These are phyloP conservation scores for Peromyscus attwateri DNA, from an alignment of 2,797 vertebrate species.

Conservation along the genomic window DNA sequence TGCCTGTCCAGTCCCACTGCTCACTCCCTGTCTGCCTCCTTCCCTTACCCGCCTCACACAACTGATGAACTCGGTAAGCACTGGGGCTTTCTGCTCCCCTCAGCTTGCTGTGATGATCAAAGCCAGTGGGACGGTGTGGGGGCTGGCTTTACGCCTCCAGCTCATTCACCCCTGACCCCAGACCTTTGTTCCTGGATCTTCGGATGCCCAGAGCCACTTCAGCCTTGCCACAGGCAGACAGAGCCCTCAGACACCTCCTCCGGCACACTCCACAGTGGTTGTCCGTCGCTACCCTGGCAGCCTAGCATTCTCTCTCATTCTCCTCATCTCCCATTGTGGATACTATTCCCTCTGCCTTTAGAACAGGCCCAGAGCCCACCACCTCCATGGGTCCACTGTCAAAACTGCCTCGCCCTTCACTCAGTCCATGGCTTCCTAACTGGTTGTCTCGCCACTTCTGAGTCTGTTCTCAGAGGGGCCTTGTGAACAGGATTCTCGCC, in stretches of 20 bases:
- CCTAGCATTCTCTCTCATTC: neutral
- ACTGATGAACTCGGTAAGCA: accelerated
- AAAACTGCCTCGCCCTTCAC: neutral
- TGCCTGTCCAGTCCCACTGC: neutral
- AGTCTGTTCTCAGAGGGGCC: neutral
- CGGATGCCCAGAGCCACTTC: neutral
- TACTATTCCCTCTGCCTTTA: neutral
- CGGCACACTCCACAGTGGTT: accelerated
- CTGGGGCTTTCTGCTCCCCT: neutral
- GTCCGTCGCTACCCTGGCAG: neutral
- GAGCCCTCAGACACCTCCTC: neutral
- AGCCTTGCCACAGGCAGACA: accelerated
- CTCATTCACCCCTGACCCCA: neutral
- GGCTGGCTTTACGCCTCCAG: neutral
- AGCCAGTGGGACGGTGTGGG: accelerated
- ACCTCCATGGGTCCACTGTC: neutral
- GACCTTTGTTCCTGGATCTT: neutral
- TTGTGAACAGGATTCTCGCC: neutral
- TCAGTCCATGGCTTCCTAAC: neutral
- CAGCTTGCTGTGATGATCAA: neutral
- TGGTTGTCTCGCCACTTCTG: too few relatives aligned
- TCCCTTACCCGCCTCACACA: accelerated
- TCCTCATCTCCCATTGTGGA: neutral
- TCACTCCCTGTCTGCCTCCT: neutral
- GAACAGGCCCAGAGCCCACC: neutral